Evolutionary conservation across 1,140 invertebrate species (phyloP), one percentile per base, ranked within the genome.

Genomic region (Zaprionus taronus): DNA sequence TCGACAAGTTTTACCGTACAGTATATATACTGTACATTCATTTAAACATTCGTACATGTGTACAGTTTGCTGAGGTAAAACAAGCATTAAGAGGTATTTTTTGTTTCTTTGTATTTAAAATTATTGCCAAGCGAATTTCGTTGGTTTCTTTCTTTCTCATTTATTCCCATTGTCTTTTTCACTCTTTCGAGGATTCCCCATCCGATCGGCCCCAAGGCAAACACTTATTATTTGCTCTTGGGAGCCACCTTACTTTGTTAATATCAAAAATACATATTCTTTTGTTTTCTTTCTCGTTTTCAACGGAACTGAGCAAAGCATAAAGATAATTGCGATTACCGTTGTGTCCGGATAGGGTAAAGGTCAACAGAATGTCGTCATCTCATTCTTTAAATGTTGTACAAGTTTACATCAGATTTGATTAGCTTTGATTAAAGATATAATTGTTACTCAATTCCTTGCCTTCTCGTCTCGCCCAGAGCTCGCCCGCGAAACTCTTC

Each of bases 221-320:
- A 34, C 51, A 61, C 15, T 58, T 47, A 47, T 26, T 49, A 9
- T 28, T 34, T 64, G 53, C 22, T 56, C 14, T 56, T 56, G 20
- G 7, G 6, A 24, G 20, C 47, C 22, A 22, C 47, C 47, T 51
- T 9, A 51, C 12, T 51, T 49, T 44, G 15, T 64, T 64, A 26
- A n/a, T 64, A 71, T 64, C 51, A 71, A 71, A 71, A 71, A 71
- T 53, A 65, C 41, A 6, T 60, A 51, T 60, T 34, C n/a, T 28
- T 34, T 26, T 47, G n/a, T 47, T 47, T 47, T 47, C n/a, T 17
- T 47, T 47, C 17, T n/a, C n/a, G 15, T 47, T 31, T 26, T 15
- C n/a, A 17, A 53, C 20, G 41, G 36, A 68, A 61, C 34, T 58
- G 26, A 57, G 64, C 36, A 47, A 22, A 67, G 17, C 47, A 47